Conservation (phyloP, 2,797 vertebrate species). For the Arrhamphus sclerolepis region DNA sequence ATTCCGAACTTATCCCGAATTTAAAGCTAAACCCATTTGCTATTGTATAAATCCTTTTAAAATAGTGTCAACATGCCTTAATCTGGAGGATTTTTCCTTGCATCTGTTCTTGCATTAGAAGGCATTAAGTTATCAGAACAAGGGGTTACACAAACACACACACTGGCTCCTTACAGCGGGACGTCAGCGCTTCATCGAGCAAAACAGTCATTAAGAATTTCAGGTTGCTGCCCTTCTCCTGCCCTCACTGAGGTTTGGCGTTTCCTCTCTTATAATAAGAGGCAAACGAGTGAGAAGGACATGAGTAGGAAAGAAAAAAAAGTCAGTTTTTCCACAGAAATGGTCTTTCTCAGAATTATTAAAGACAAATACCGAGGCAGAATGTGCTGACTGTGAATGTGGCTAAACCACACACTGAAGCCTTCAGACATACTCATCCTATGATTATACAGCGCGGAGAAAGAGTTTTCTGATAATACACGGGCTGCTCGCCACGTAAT, state of each 20-base stretch:
- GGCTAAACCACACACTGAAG: conserved; percentile 61
- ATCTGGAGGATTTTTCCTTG: neutral
- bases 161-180: neutral
- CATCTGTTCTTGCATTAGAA: neutral
- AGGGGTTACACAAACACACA: neutral
- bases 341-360: conserved; percentile 43
- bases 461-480: conserved; percentile 32
- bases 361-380: conserved; percentile 38
- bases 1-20: no score
- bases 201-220: conserved; percentile 1
- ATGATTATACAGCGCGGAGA: conserved; percentile 42
- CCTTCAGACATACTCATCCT: conserved; percentile 45
- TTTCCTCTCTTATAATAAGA: conserved; percentile 13
- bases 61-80: neutral
- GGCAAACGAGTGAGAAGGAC: conserved; percentile 29
- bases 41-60: no score
- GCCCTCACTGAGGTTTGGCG: conserved; percentile 17
- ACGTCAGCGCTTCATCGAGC: conserved; percentile 3
- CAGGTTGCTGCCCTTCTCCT: no score
- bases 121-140: no score
- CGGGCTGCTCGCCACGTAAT: conserved; percentile 26
- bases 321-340: conserved; percentile 55
- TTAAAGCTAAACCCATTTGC: no score
- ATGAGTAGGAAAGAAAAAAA: conserved; percentile 22
- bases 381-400: conserved; percentile 68